These are phyloP conservation scores for Actenoides hombroni DNA, from an alignment of 2,113 vertebrate genomes.

Conservation along the genomic window DNA sequence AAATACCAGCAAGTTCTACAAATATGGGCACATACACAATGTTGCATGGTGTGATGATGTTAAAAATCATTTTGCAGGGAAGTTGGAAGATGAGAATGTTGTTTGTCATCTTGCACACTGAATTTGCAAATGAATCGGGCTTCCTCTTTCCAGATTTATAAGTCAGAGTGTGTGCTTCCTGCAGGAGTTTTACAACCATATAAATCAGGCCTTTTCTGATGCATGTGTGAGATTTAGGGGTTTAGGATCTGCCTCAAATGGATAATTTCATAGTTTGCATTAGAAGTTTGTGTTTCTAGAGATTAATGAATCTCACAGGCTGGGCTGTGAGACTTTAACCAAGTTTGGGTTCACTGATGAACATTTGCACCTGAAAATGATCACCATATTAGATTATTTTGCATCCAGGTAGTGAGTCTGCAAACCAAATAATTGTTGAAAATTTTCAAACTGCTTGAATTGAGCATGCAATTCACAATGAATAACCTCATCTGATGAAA, in stretches of 20 bases:
- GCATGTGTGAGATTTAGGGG: background rate
- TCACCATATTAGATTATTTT: background rate
- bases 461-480: background rate
- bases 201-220: background rate
- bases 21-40: fast-evolving
- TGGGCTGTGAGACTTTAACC: background rate
- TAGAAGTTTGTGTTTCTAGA: background rate
- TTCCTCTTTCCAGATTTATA: conserved; percentile 1
- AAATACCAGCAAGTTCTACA: background rate
- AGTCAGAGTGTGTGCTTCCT: background rate
- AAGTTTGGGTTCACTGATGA: background rate
- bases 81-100: background rate
- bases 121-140: background rate
- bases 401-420: background rate
- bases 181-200: background rate
- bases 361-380: background rate
- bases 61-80: background rate
- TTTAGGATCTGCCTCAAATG: background rate
- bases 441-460: background rate
- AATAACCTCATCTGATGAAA: background rate
- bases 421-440: background rate
- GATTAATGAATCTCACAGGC: background rate
- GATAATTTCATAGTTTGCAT: background rate
- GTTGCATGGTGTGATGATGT: background rate
- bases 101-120: background rate